Evolutionary conservation across 2,888 invertebrate species (phyloP), one percentile per base, ranked within the genome.

Genomic region (Parascotia fuliginaria): DNA sequence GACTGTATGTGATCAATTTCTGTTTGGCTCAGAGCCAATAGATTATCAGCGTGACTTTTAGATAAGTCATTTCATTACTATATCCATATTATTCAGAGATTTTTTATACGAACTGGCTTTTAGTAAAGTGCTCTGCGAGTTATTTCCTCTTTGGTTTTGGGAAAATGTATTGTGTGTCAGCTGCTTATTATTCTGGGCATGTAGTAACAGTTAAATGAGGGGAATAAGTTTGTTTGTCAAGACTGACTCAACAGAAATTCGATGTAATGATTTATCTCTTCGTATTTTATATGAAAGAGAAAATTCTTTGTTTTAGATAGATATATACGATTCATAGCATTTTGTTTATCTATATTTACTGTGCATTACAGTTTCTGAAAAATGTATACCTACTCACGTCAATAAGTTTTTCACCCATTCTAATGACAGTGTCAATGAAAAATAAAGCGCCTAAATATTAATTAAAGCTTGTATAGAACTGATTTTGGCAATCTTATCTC

Each of bases 21-120:
- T 42, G 44, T 22, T 48, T 62, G 68, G 68, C 60, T 52, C 14
- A 16, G 4, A 33, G 51, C 67, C 67, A 67, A 54, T 44, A 51
- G 52, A 63, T 61, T 55, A 64, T 55, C 37, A 54, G 39, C 47
- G 54, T 50, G 52, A 57, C 49, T 67, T 45, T 60, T 42, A 48
- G 46, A 62, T 55, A 60, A 57, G 37, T 57, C 48, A 61, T 53
- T 36, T 57, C 48, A 61, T 53, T 52, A 54, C 47, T 50, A 36
- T 41, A 55, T 50, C 59, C 50, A 42, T 52, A 52, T 51, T 61
- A 51, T 54, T 44, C 53, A 47, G 47, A 50, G 44, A 50, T 57
- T 54, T 48, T 60, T 66, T 64, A 50, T 66, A 40, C 51, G 53
- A 58, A 48, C 38, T 42, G 27, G 52, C 40, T 47, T 60, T 60